Conservation (phyloP, 1,140 invertebrate species). For the Euura lappo region DNA sequence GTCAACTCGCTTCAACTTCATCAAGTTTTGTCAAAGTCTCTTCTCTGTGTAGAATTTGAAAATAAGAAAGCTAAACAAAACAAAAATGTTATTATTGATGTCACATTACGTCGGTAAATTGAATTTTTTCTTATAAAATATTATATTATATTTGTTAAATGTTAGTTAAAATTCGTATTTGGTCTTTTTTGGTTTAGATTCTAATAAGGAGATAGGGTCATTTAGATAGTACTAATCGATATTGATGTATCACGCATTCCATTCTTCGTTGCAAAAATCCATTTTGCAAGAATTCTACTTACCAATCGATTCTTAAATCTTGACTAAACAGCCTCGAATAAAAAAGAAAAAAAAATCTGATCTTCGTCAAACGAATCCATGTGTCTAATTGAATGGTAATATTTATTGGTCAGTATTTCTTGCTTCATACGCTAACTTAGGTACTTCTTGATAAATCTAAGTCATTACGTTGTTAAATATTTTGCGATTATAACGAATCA, state of each 20-base stretch:
- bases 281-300: background rate
- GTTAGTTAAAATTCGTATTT: background rate
- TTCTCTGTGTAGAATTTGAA: background rate
- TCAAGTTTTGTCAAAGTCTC: background rate
- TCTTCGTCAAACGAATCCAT: no score
- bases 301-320: no score
- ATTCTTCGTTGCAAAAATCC: background rate
- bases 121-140: background rate
- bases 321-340: background rate
- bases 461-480: constrained; percentile 3
- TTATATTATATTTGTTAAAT: background rate
- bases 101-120: background rate
- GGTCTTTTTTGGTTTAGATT: background rate
- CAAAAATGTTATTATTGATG: background rate
- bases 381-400: background rate
- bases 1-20: background rate
- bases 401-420: background rate
- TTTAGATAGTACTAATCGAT: no score
- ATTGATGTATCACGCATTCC: background rate
- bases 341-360: no score
- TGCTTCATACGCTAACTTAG: background rate
- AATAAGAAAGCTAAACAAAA: background rate
- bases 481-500: background rate
- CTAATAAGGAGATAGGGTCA: background rate
- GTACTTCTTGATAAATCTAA: background rate